Conservation (phyloP, 2,888 invertebrate species). For the Tetragnatha montana region DNA sequence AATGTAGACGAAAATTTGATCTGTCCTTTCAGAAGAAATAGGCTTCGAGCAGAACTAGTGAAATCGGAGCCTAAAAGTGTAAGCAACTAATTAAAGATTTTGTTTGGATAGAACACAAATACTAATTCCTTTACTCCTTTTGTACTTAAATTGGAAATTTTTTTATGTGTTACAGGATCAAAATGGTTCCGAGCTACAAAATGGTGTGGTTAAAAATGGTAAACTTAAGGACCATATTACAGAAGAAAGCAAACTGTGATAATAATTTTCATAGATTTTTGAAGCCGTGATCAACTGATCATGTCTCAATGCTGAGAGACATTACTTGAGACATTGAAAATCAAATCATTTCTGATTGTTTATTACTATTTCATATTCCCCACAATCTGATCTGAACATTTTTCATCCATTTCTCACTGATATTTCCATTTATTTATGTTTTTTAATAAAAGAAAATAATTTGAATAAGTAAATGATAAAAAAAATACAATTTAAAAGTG, state of each 20-base stretch:
- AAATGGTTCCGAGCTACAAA: neutral
- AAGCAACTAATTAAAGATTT: neutral
- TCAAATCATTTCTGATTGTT: too few relatives aligned
- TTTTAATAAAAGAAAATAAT: too few relatives aligned
- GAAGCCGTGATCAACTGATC: too few relatives aligned
- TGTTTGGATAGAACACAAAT: neutral
- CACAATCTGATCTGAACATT: too few relatives aligned
- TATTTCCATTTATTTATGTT: too few relatives aligned
- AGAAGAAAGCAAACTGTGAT: slow-evolving; percentile 65
- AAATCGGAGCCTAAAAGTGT: slow-evolving; percentile 37
- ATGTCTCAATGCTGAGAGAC: too few relatives aligned
- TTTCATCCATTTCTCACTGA: too few relatives aligned
- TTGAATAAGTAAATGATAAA: too few relatives aligned
- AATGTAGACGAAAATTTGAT: slow-evolving; percentile 56
- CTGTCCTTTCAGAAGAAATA: slow-evolving; percentile 58
- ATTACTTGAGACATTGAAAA: too few relatives aligned
- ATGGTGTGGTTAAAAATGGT: slow-evolving; percentile 21
- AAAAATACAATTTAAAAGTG: too few relatives aligned
- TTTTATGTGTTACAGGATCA: slow-evolving; percentile 12
- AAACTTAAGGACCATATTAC: slow-evolving; percentile 31
- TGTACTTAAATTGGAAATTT: neutral
- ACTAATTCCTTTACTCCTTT: neutral
- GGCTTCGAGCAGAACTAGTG: slow-evolving; percentile 30
- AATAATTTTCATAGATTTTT: too few relatives aligned
- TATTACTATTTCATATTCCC: too few relatives aligned